These are phyloP conservation scores for Episyrphus balteatus DNA, from an alignment of 1,140 invertebrate genomes.

Conservation along the genomic window DNA sequence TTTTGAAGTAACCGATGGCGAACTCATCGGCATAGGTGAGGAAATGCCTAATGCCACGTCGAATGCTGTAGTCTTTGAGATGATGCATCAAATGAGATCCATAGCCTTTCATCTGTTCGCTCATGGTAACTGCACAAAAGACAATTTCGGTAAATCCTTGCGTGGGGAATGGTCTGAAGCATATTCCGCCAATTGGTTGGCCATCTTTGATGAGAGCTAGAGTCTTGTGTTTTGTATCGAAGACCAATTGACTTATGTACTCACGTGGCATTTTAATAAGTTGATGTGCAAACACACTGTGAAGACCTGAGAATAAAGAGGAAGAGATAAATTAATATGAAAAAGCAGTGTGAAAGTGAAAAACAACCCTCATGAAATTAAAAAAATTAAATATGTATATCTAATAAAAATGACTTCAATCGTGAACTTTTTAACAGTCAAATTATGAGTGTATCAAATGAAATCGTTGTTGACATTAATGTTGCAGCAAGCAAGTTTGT, in stretches of 20 bases:
- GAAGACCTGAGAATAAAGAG: conserved; percentile 44
- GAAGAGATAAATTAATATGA: no score
- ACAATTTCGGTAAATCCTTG: conserved; percentile 99
- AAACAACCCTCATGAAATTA: no score
- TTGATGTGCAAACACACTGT: conserved; percentile 93
- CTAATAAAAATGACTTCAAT: no score
- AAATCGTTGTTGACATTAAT: no score
- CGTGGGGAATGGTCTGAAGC: conserved; percentile 88
- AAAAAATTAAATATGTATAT: no score
- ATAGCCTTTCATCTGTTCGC: conserved; percentile 96
- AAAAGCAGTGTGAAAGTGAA: no score
- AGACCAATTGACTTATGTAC: conserved; percentile 93
- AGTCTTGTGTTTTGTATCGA: conserved; percentile 97
- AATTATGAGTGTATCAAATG: no score
- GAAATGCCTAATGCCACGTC: conserved; percentile 85
- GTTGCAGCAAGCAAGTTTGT: no score
- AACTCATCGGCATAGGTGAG: conserved; percentile 96
- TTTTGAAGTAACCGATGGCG: conserved; percentile 97
- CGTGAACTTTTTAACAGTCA: no score
- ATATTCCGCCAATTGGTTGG: conserved; percentile 93
- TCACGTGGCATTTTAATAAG: conserved; percentile 95
- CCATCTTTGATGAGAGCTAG: conserved; percentile 84
- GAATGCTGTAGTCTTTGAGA: conserved; percentile 95
- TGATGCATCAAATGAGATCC: conserved; percentile 99
- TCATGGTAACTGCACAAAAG: conserved; percentile 93